A percentile compares a stretch with the other conserved stretches of the same genome.
These are phyloP conservation scores for Trogon surrucura DNA, from an alignment of 2,113 vertebrate genomes.

Conservation along the genomic window DNA sequence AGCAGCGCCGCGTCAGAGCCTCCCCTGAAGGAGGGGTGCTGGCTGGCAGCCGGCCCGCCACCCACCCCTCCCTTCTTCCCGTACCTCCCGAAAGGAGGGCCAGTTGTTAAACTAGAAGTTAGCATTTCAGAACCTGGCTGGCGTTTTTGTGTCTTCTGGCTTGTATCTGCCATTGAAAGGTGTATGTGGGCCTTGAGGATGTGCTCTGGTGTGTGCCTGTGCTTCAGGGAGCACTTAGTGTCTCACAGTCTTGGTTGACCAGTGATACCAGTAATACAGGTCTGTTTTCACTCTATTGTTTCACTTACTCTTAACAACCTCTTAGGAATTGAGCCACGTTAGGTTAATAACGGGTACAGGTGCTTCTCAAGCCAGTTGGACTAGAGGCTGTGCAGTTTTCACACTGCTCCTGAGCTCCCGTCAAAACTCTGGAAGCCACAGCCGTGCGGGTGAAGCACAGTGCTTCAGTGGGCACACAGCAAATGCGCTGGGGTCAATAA, in stretches of 20 bases:
- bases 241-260: accelerated
- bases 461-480: accelerated
- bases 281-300: accelerated
- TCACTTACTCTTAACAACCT: neutral
- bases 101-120: accelerated
- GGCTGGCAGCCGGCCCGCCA: too few relatives aligned
- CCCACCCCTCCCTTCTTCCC: too few relatives aligned
- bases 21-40: accelerated
- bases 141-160: accelerated
- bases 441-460: accelerated
- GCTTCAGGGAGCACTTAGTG: accelerated
- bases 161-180: accelerated
- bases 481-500: accelerated
- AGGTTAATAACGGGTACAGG: neutral
- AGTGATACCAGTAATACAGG: accelerated
- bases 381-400: neutral
- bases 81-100: neutral
- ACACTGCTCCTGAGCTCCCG: accelerated
- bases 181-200: accelerated
- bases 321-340: accelerated
- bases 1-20: neutral
- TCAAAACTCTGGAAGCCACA: accelerated
- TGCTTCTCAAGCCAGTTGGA: accelerated
- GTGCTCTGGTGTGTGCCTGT: accelerated
- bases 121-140: accelerated